phyloP scores from a whole-genome alignment of 2,888 invertebrate species.

The Monoplex corrugatus region DNA sequence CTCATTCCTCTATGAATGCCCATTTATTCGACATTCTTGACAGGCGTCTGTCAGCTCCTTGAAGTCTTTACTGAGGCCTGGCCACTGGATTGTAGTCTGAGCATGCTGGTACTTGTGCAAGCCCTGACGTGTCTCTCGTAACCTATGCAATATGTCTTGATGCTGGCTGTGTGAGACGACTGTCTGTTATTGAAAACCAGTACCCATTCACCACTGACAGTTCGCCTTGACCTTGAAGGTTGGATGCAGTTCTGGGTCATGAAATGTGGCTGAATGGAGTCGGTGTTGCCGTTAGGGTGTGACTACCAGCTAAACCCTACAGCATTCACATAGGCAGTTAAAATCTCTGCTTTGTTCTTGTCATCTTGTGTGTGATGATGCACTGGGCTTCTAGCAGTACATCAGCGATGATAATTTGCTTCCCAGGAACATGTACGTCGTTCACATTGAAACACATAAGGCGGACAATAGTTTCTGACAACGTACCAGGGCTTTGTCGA shows the following conservation, averaged over 20 bases:
- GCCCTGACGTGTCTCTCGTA: conserved; percentile 29
- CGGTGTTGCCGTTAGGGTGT: not conserved
- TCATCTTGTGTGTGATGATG: conserved; percentile 26
- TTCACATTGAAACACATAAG: not conserved
- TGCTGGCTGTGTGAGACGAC: not conserved
- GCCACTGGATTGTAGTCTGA: conserved; percentile 37
- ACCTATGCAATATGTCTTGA: not conserved
- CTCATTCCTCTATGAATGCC: conserved; percentile 4
- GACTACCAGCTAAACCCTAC: not conserved
- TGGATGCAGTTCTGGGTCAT: conserved; percentile 38
- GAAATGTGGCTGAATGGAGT: conserved; percentile 5
- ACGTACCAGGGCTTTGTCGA: conserved; percentile 11
- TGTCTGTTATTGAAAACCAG: not conserved
- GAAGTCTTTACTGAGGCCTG: conserved; percentile 23
- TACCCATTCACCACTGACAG: conserved; percentile 29
- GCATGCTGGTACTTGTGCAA: conserved; percentile 27
- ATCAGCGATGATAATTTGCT: conserved; percentile 34
- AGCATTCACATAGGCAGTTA: not conserved
- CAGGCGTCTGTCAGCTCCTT: not conserved
- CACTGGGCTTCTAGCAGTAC: not conserved
- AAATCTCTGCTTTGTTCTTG: not conserved
- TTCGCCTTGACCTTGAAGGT: conserved; percentile 27
- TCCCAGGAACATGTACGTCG: conserved; percentile 30
- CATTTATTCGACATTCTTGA: not conserved
- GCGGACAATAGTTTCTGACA: conserved; percentile 33